Evolutionary conservation across 2,113 vertebrate species (phyloP).

Genomic region (Heptranchias perlo): DNA sequence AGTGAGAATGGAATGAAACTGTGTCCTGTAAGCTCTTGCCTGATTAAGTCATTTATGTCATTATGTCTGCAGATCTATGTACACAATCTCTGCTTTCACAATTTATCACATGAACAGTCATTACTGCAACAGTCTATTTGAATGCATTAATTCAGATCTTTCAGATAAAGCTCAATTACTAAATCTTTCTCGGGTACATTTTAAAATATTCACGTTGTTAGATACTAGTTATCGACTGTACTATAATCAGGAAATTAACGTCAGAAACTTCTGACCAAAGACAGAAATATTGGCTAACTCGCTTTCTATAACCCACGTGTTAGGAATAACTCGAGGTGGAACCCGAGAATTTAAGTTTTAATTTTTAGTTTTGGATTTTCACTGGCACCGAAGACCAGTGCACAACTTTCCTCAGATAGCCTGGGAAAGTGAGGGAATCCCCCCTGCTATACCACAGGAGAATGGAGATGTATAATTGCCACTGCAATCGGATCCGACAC

Average conservation of each 20-base stretch:
- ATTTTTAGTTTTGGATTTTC: not conserved
- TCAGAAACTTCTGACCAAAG: not conserved
- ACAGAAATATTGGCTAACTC: not conserved
- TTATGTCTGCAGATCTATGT: not conserved
- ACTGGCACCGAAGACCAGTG: not conserved
- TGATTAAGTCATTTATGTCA: not conserved
- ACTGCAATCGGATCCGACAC: no score
- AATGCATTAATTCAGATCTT: not conserved
- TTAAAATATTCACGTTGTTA: not conserved
- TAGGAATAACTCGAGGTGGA: not conserved
- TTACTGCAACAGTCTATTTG: not conserved
- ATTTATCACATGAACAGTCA: constrained; percentile 3
- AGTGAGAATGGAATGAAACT: not conserved
- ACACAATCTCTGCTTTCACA: not conserved
- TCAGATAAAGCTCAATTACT: not conserved
- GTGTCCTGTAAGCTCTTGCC: not conserved
- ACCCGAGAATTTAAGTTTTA: not conserved
- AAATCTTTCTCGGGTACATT: not conserved
- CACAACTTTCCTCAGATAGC: not conserved
- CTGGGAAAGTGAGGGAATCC: not conserved
- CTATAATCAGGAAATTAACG: not conserved
- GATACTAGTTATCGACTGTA: not conserved
- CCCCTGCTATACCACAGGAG: not conserved
- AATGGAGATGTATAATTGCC: no score
- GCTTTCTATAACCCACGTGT: not conserved